Evolutionary conservation across 2,113 vertebrate species (phyloP), one percentile per base, ranked within the genome.

Genomic region (Xenopus tropicalis): DNA sequence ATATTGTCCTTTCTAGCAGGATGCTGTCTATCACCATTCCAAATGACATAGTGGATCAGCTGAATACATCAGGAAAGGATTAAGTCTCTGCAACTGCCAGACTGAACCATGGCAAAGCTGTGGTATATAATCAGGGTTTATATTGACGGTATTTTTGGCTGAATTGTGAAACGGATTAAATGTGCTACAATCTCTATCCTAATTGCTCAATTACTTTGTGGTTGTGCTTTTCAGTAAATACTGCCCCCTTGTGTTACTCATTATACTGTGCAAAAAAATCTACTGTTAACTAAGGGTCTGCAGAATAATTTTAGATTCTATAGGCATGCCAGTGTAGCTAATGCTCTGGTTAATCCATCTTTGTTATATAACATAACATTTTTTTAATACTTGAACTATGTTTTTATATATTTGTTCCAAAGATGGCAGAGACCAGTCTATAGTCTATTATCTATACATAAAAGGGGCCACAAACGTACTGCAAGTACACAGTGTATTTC

Each of bases 41-140:
- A 48, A 42, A 14, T 3, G 67, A 61, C n/a, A 13, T 20, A 61
- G 22, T 58, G 52, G 66, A 24, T 73, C 71, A 73, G 21, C 19
- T 16, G 29, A n/a, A 51, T 16, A 46, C 23, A 37, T 24, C 22
- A 65, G 62, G 52, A 66, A 66, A 62, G 21, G 29, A 17, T 25
- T 43, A n/a, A 19, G 20, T 74, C 24, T 1, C 62, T 21, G 23
- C 11, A 42, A 10, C 17, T 29, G 29, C 54, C 42, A 29, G 21
- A 37, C 29, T 58, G 25, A 65, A 61, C 58, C 52, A 59, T 51
- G 14, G n/a, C 25, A 46, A 48, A 1, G 46, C 13, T 48, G 46
- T 48, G 46, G 12, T 14, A 48, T 14, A 52, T 11, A 56, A 6
- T 20, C 14, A 4, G 13, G 4, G 22, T 17, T 25, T 37, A 7